Conservation (phyloP, 2,797 vertebrate genomes). For the Cuniculus paca region DNA sequence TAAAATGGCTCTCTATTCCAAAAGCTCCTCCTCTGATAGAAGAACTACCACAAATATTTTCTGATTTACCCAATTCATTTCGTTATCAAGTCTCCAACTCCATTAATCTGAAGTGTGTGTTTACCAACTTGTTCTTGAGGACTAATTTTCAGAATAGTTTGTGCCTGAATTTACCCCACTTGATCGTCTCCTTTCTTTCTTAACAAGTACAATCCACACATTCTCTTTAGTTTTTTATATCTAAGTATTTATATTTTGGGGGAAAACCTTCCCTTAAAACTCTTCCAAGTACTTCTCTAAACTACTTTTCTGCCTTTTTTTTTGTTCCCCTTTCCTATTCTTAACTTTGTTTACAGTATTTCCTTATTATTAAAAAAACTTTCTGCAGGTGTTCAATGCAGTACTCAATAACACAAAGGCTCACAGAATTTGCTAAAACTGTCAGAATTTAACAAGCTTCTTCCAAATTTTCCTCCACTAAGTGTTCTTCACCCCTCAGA, state of each 20-base stretch:
- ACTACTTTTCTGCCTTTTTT: background rate
- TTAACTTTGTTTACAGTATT: background rate
- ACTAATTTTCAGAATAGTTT: background rate
- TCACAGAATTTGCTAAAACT: background rate
- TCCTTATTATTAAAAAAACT: slow-evolving; percentile 15
- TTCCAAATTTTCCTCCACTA: background rate
- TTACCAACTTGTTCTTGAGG: background rate
- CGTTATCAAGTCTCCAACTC: background rate
- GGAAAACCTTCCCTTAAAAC: background rate
- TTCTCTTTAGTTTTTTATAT: background rate
- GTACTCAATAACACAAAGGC: background rate
- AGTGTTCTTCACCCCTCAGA: background rate
- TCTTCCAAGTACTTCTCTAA: background rate
- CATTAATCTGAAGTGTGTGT: background rate
- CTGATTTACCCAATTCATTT: background rate
- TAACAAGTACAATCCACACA: background rate
- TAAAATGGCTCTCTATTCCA: background rate
- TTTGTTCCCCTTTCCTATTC: background rate
- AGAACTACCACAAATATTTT: background rate
- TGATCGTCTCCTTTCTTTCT: background rate
- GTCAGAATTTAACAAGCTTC: background rate
- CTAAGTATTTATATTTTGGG: background rate
- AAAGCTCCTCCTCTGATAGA: background rate
- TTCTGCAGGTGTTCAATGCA: background rate
- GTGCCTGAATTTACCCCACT: background rate